A percentile compares a stretch with the other conserved stretches of the same genome.
These are phyloP conservation scores for Peromyscus maniculatus DNA, from an alignment of 2,113 vertebrate species.

Conservation along the genomic window DNA sequence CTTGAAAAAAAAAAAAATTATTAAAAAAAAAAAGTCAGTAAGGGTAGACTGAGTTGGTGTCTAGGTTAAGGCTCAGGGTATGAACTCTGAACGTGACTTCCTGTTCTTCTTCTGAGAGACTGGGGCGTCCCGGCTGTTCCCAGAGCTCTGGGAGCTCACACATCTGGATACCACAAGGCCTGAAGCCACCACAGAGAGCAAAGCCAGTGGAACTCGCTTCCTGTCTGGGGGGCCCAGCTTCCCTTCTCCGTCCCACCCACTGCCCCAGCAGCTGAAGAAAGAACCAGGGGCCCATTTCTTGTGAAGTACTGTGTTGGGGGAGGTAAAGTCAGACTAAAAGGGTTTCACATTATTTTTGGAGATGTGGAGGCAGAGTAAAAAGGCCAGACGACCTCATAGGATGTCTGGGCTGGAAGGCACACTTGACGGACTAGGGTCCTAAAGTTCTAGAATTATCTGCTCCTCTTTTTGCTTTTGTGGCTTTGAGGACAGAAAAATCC, in stretches of 20 bases:
- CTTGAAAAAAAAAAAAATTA: not conserved
- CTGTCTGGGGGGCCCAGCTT: not conserved
- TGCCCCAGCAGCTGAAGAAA: fast-evolving
- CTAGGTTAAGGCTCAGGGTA: not conserved
- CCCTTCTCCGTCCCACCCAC: not conserved
- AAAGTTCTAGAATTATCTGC: not conserved
- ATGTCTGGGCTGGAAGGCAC: not conserved
- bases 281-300: not conserved
- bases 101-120: not conserved
- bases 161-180: not conserved
- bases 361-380: not conserved
- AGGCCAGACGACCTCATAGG: not conserved
- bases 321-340: not conserved
- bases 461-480: not conserved
- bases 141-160: not conserved
- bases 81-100: not conserved
- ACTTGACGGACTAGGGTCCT: not conserved
- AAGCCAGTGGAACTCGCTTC: not conserved
- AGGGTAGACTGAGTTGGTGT: not conserved
- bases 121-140: not conserved
- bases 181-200: not conserved
- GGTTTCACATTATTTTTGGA: not conserved
- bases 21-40: not conserved
- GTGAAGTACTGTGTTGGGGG: too few species aligned
- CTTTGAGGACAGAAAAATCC: not conserved